Conservation (phyloP, 92 coral and sea anemone genomes). For the Desmophyllum pertusum region DNA sequence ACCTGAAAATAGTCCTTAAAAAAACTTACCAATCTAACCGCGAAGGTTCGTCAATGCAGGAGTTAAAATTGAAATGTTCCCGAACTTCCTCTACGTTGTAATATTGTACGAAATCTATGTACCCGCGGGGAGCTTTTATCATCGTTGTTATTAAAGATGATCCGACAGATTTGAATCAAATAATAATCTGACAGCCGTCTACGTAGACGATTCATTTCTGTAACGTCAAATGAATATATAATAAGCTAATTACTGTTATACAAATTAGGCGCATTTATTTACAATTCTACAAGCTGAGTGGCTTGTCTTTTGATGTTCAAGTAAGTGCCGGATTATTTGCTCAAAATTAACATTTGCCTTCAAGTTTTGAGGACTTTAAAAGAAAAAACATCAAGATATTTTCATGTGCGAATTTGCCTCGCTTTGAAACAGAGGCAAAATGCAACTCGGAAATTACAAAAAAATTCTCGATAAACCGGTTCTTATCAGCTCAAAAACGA, state of each 20-base stretch:
- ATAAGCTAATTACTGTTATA: neutral
- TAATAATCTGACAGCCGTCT: constrained; percentile 7
- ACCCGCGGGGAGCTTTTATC: neutral
- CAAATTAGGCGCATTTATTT: neutral
- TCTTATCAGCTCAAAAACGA: no score
- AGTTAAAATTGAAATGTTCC: neutral
- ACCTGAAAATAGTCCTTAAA: neutral
- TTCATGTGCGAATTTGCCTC: neutral
- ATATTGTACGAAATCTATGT: neutral
- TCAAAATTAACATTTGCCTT: no score
- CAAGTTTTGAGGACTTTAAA: neutral
- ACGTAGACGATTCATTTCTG: neutral
- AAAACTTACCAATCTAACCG: neutral
- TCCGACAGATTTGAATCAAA: no score
- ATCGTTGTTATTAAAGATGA: neutral
- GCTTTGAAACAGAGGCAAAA: neutral
- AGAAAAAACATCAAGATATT: neutral
- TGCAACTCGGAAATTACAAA: no score
- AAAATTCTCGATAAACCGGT: no score
- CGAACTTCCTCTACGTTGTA: neutral
- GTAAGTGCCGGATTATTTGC: no score
- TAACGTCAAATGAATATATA: neutral
- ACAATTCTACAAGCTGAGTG: neutral
- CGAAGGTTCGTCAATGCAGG: neutral
- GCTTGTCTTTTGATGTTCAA: neutral